Conservation (phyloP, 2,888 invertebrate species). For the Torymus aiolomorphi region DNA sequence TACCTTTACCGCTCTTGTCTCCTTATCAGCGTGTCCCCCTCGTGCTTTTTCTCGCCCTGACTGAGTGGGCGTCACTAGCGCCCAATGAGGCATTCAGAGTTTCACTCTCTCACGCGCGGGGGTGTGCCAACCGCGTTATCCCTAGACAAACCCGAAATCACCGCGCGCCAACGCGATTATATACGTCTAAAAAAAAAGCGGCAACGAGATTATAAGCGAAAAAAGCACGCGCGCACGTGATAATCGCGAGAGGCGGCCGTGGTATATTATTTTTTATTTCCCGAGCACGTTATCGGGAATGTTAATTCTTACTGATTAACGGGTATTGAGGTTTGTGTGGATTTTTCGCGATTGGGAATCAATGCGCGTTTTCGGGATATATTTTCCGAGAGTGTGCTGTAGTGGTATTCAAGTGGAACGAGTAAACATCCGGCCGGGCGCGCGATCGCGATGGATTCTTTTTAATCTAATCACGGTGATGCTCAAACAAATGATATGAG, state of each 20-base stretch:
- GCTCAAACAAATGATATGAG: too few relatives aligned
- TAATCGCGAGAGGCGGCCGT: too few relatives aligned
- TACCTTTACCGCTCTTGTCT: neutral
- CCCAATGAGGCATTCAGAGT: constrained; percentile 71
- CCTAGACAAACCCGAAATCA: constrained; percentile 75
- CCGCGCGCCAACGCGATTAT: constrained; percentile 71
- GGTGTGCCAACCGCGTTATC: constrained; percentile 70
- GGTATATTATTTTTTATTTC: too few relatives aligned
- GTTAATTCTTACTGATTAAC: too few relatives aligned
- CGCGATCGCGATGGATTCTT: neutral
- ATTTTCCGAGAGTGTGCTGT: too few relatives aligned
- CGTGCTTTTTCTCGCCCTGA: neutral
- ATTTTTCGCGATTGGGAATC: too few relatives aligned
- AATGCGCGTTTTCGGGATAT: too few relatives aligned
- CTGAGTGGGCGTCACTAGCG: constrained; percentile 67
- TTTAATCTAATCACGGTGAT: constrained; percentile 11
- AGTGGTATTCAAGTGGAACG: constrained; percentile 27
- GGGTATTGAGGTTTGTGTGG: too few relatives aligned
- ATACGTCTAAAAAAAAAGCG: constrained; percentile 48
- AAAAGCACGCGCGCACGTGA: neutral
- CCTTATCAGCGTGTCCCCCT: neutral
- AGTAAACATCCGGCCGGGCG: constrained; percentile 40
- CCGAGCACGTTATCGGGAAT: too few relatives aligned
- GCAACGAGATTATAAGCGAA: constrained; percentile 69
- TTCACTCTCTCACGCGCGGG: constrained; percentile 63